These are phyloP conservation scores for Chymomyza amoena DNA, from an alignment of 2,888 invertebrate genomes.

Conservation along the genomic window DNA sequence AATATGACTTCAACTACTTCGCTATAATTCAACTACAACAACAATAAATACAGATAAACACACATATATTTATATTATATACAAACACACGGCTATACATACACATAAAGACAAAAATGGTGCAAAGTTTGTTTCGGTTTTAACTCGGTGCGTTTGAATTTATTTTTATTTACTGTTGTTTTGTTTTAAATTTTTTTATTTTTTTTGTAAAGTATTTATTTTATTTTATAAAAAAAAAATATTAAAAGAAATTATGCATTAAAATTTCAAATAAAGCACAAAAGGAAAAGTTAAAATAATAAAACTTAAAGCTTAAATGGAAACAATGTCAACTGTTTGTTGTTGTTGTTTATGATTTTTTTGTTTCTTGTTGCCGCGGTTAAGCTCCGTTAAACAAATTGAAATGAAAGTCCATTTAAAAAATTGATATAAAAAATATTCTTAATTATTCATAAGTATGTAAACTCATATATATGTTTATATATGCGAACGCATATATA, in stretches of 20 bases:
- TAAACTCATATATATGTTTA: background rate
- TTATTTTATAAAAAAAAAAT: slow-evolving; percentile 11
- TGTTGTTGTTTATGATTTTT: slow-evolving; percentile 15
- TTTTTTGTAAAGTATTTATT: slow-evolving; percentile 19
- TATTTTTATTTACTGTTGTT: slow-evolving; percentile 42
- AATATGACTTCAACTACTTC: background rate
- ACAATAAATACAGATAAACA: slow-evolving; percentile 37
- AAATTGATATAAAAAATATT: slow-evolving; percentile 31
- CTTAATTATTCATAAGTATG: slow-evolving; percentile 7
- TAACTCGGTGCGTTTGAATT: slow-evolving; percentile 76
- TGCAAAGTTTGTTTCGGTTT: slow-evolving; percentile 78
- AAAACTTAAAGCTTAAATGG: slow-evolving; percentile 27
- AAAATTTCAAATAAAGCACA: slow-evolving; percentile 10
- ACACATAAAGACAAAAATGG: slow-evolving; percentile 45
- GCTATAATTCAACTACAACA: background rate
- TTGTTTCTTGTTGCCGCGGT: slow-evolving; percentile 5
- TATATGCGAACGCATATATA: background rate
- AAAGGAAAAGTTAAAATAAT: slow-evolving; percentile 20
- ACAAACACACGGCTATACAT: background rate
- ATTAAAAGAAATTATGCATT: background rate
- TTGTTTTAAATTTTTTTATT: slow-evolving; percentile 39
- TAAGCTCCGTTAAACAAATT: slow-evolving; percentile 24
- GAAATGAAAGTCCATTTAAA: slow-evolving; percentile 16
- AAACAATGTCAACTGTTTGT: slow-evolving; percentile 33
- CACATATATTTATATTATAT: too few relatives aligned